phyloP scores from a whole-genome alignment of 2,888 invertebrate species.

The Sinohyriopsis cumingii region DNA sequence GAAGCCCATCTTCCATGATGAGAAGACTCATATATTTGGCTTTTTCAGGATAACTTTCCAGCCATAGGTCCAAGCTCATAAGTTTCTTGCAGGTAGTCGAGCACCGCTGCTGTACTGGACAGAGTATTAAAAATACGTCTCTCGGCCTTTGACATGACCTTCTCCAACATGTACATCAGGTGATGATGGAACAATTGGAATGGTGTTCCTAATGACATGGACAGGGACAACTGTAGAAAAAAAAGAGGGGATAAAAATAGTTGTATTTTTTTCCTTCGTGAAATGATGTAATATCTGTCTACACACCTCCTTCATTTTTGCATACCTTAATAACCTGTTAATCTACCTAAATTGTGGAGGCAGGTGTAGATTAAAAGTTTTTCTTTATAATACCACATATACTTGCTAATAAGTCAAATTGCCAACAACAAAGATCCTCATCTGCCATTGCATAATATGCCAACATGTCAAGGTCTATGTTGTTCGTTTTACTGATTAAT shows the following conservation, averaged over 20 bases:
- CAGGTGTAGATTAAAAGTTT: too few species aligned
- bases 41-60: background rate
- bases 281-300: background rate
- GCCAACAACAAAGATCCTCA: too few species aligned
- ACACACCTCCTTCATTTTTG: background rate
- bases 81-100: conserved; percentile 80
- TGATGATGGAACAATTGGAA: conserved; percentile 96
- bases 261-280: background rate
- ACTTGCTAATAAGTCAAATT: too few species aligned
- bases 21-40: background rate
- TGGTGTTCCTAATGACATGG: conserved; percentile 78
- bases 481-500: too few species aligned
- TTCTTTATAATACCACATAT: too few species aligned
- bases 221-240: conserved; percentile 71
- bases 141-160: conserved; percentile 81
- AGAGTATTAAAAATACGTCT: conserved; percentile 86
- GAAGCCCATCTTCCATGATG: too few species aligned
- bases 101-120: conserved; percentile 80
- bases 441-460: too few species aligned
- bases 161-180: conserved; percentile 95
- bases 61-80: conserved; percentile 49
- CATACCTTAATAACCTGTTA: background rate
- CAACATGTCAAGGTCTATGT: too few species aligned
- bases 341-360: background rate
- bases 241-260: background rate